Evolutionary conservation across 2,888 invertebrate genomes (phyloP), one percentile per base, ranked within the genome.

Genomic region (Lasius fuliginosus): DNA sequence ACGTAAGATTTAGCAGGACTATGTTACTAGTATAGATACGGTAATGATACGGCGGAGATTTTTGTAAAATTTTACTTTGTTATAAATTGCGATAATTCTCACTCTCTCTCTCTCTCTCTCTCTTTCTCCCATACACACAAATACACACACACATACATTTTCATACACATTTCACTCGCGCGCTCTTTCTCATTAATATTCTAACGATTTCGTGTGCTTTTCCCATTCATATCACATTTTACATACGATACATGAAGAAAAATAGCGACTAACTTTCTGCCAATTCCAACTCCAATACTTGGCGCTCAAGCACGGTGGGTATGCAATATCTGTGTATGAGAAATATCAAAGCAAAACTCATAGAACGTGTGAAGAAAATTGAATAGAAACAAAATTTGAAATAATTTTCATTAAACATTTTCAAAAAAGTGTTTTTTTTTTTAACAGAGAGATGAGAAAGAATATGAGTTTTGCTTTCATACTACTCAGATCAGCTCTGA

Each of bases 1-100:
- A 89, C 89, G 85, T 90, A 91, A 53, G 85, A 83, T 87, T 77
- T 30, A 87, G 74, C 83, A 65, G 82, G 73, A 85, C 74, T 86
- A 84, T 65, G 67, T 75, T 88, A 87, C 77, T 75, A 56, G 79
- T 86, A 40, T 90, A 90, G 88, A 92, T 91, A 89, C 85, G 85
- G 69, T 87, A 85, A 88, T 90, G 84, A 86, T 87, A 92, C 84
- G 89, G 86, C 73, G 81, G 84, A 83, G 79, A 88, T 84, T 83
- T 83, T 83, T 58, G 40, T 60, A 82, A 86, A 36, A 65, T 83
- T 85, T 85, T 89, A 83, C 60, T 56, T 76, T 30, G 49, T 68
- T 69, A 84, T 53, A 62, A 76, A 86, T 85, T 42, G 60, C 82
- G 76, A 68, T 58, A 75, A 68, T 58, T 62, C 65, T 67, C 58